Base-by-base conservation (phyloP, 2,888 invertebrate genomes). In the Lypha dubia region DNA sequence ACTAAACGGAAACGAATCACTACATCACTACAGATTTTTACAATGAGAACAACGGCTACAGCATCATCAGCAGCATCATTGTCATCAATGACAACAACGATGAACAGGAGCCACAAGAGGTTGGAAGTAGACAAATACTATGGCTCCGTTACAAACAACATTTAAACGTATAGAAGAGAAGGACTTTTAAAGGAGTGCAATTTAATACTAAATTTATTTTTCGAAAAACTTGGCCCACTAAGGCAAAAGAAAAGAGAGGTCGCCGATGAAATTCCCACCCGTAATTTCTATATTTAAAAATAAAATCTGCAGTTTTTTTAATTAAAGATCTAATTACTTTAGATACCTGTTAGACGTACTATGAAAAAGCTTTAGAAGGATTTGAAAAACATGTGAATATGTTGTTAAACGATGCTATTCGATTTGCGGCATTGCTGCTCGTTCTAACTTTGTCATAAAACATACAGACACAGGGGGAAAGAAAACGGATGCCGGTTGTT, bases 401-500 rank as follows among this genome's bases (percentile, higher is more conserved):
- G 46, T 56, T 68, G 63, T 56, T 22, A 46, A 46, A 41, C 32
- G 71, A 63, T 65, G 68, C 63, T 49, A 53, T 51, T 73, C 46
- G 63, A 75, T 46, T 32, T 74, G 76, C 74, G 60, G 63, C 70
- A 74, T 51, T 75, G 46, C 63, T 58, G 51, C 49, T 67, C 58
- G 65, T 83, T 44, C 51, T 44, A 46, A 35, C 51, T 32, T 28
- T 77, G 65, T 22, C 46, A 73, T 20, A 56, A 9, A 79, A 56
- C 38, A 20, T 62, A 28, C 56, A 13, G n/a, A n/a, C n/a, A n/a
- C n/a, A n/a, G n/a, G 46, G 51, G 73, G 20, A 82, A 89, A 89
- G n/a, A n/a, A n/a, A 81, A 82, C 76, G 89, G 90, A 90, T 89
- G 90, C 89, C 89, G 89, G 88, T 87, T 86, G 88, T 79, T 90